These are phyloP conservation scores for Sinocyclocheilus maitianheensis DNA, from an alignment of 2,113 vertebrate species.

Conservation along the genomic window DNA sequence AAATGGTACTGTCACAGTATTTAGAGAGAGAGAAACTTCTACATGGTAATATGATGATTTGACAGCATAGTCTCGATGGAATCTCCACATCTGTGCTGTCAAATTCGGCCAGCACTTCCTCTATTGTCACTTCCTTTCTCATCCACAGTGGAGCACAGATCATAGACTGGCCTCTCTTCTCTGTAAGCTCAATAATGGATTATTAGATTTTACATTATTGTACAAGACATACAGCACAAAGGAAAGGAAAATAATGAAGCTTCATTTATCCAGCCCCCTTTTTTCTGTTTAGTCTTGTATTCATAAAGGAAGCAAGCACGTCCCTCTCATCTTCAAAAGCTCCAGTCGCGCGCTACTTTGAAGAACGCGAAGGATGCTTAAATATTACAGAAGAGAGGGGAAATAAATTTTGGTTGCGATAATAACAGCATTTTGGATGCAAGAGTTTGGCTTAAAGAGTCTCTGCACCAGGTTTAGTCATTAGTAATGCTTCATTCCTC, in stretches of 20 bases:
- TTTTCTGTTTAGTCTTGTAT: conserved; percentile 31
- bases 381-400: conserved; percentile 62
- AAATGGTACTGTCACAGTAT: conserved; percentile 58
- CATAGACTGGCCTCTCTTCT: conserved; percentile 38
- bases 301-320: conserved; percentile 25
- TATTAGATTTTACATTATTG: conserved; percentile 59
- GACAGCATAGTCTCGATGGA: conserved; percentile 59
- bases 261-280: conserved; percentile 37
- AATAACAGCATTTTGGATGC: conserved; percentile 59
- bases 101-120: conserved; percentile 52
- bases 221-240: conserved; percentile 45
- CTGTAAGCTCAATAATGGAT: conserved; percentile 11
- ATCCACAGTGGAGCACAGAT: conserved; percentile 43
- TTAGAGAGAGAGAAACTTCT: conserved; percentile 50
- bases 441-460: conserved; percentile 47
- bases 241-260: conserved; percentile 55
- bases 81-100: conserved; percentile 56
- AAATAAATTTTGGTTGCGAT: conserved; percentile 61
- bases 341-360: conserved; percentile 56
- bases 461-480: background rate
- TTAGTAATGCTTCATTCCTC: background rate
- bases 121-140: conserved; percentile 40
- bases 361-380: conserved; percentile 67
- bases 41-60: conserved; percentile 64
- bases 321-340: conserved; percentile 55